phyloP scores from a whole-genome alignment of 2,797 vertebrate species.

The Pyrocephalus nanus region DNA sequence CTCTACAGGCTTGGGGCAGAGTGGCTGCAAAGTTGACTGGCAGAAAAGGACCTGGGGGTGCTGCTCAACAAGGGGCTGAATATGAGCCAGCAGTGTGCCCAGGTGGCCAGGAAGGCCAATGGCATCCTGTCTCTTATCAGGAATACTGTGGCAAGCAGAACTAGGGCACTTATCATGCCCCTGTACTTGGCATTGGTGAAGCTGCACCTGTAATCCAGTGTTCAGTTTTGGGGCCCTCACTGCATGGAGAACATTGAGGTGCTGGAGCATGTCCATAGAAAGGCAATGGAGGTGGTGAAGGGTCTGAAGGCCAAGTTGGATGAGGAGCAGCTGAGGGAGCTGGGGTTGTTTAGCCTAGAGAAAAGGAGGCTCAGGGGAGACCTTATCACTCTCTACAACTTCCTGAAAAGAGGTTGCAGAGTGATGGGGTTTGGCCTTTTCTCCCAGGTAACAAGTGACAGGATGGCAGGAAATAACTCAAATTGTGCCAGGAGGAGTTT shows the following conservation, averaged over 20 bases:
- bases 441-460: not conserved
- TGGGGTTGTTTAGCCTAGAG: not conserved
- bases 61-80: not conserved
- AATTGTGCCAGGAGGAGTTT: not conserved
- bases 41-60: not conserved
- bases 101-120: not conserved
- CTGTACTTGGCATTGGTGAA: not conserved
- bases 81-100: not conserved
- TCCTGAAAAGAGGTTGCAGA: not conserved
- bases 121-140: not conserved
- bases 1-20: not conserved
- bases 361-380: not conserved
- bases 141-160: not conserved
- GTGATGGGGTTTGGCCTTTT: not conserved
- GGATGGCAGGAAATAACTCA: not conserved
- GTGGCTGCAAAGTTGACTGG: not conserved
- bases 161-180: not conserved
- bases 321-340: not conserved
- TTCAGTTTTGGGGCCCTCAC: not conserved
- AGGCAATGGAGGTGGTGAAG: not conserved
- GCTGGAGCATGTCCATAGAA: not conserved
- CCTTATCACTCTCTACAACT: not conserved
- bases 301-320: not conserved
- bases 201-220: not conserved
- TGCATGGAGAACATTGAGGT: too few relatives aligned